These are phyloP conservation scores for Pyrrhosoma nymphula DNA, from an alignment of 2,888 invertebrate species.

Conservation along the genomic window DNA sequence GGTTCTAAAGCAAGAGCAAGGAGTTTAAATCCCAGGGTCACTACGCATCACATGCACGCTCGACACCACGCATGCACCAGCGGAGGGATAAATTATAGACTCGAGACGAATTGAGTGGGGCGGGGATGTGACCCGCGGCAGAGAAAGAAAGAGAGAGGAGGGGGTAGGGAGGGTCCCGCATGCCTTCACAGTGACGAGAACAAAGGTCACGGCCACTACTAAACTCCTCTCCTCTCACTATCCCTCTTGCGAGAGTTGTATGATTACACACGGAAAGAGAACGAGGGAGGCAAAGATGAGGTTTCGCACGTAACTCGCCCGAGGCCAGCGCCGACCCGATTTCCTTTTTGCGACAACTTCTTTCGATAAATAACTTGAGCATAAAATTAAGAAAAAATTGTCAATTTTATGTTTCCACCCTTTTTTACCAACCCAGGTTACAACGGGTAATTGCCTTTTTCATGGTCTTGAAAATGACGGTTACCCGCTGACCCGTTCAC, in stretches of 20 bases:
- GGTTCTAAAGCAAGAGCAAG: not conserved
- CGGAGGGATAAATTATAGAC: not conserved
- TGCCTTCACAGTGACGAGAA: conserved; percentile 14
- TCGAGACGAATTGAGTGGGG: not conserved
- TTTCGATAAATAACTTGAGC: not conserved
- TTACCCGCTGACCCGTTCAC: too few relatives aligned
- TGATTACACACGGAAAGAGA: not conserved
- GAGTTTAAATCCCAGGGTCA: not conserved
- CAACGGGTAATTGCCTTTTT: too few relatives aligned
- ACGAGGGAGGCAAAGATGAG: not conserved
- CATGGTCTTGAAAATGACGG: too few relatives aligned
- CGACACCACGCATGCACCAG: not conserved
- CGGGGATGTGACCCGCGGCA: not conserved
- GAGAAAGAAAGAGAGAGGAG: not conserved
- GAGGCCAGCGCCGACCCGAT: not conserved
- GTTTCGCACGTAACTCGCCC: not conserved
- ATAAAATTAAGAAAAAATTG: not conserved
- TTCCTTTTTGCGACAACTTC: not conserved
- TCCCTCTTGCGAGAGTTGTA: not conserved
- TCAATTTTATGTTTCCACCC: too few relatives aligned
- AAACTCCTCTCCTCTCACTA: too few relatives aligned
- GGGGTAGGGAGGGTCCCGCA: not conserved
- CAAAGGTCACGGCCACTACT: conserved; percentile 23
- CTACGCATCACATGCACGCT: not conserved
- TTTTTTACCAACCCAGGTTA: too few relatives aligned